A percentile compares a stretch with the other conserved stretches of the same genome.
phyloP scores from a whole-genome alignment of 2,797 vertebrate genomes.

The Enteromius anoplus region DNA sequence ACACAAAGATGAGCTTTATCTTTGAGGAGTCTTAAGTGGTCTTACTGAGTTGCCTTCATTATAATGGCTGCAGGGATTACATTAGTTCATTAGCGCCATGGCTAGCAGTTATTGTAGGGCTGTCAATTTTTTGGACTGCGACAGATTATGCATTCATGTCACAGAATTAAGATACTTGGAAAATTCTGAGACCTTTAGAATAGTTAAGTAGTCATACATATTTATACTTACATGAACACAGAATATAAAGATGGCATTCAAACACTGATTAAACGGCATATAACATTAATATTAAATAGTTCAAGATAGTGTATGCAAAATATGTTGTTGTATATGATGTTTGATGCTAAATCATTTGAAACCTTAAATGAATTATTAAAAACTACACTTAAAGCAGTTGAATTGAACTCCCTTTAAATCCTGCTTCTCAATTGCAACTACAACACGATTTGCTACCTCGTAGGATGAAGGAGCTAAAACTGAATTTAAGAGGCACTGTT shows the following conservation, averaged over 20 bases:
- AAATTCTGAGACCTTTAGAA: neutral
- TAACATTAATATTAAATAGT: neutral
- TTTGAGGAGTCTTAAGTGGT: constrained; percentile 25
- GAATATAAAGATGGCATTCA: neutral
- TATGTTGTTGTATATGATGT: neutral
- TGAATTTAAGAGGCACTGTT: neutral
- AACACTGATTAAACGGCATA: neutral
- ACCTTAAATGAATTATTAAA: neutral
- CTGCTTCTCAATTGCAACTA: neutral
- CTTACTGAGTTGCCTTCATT: neutral
- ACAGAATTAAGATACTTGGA: neutral
- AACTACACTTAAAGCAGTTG: neutral
- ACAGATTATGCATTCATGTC: neutral
- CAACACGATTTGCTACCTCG: neutral
- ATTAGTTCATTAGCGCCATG: neutral
- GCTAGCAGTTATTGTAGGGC: neutral
- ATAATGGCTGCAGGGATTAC: constrained; percentile 10
- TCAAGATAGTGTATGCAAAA: neutral
- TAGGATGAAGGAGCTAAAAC: neutral
- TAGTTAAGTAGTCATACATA: neutral
- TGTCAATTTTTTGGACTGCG: neutral
- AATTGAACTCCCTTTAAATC: neutral
- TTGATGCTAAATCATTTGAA: neutral
- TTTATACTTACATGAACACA: neutral
- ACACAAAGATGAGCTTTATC: constrained; percentile 17